A percentile compares a stretch with the other conserved stretches of the same genome.
These are phyloP conservation scores for Halesus radiatus DNA, from an alignment of 1,140 invertebrate genomes.

Conservation along the genomic window DNA sequence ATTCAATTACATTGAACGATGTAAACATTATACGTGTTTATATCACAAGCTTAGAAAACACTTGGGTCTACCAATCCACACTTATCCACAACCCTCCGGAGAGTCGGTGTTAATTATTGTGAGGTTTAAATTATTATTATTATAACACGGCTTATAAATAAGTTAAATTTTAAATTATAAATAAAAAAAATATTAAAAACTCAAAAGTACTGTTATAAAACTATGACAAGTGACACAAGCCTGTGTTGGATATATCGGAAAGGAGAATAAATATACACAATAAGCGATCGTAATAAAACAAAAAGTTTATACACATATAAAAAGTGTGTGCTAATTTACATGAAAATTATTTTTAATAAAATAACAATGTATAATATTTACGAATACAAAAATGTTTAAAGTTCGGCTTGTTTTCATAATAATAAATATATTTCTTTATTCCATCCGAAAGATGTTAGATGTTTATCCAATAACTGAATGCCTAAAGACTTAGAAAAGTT, in stretches of 20 bases:
- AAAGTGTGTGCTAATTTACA: constrained; percentile 43
- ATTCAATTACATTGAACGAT: constrained; percentile 30
- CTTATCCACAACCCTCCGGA: not conserved
- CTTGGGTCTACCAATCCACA: not conserved
- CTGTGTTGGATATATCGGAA: not conserved
- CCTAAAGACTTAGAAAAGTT: not conserved
- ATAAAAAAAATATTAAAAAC: constrained; percentile 47
- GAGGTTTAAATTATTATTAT: constrained; percentile 37
- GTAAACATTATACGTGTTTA: constrained; percentile 30
- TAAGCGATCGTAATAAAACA: not conserved
- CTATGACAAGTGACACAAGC: constrained; percentile 45
- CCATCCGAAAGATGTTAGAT: not conserved
- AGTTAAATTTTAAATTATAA: constrained; percentile 45
- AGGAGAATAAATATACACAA: not conserved
- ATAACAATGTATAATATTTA: constrained; percentile 18
- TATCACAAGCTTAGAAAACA: constrained; percentile 10
- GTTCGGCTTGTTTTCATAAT: not conserved
- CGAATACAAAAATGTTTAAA: constrained; percentile 4
- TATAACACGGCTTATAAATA: constrained; percentile 32
- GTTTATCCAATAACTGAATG: not conserved
- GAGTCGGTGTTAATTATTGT: constrained; percentile 33
- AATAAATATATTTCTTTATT: constrained; percentile 7
- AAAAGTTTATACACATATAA: constrained; percentile 32
- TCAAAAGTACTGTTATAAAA: constrained; percentile 21
- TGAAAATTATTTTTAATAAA: constrained; percentile 25